These are phyloP conservation scores for Aphelinus atriplicis DNA, from an alignment of 1,140 invertebrate species.

Conservation along the genomic window DNA sequence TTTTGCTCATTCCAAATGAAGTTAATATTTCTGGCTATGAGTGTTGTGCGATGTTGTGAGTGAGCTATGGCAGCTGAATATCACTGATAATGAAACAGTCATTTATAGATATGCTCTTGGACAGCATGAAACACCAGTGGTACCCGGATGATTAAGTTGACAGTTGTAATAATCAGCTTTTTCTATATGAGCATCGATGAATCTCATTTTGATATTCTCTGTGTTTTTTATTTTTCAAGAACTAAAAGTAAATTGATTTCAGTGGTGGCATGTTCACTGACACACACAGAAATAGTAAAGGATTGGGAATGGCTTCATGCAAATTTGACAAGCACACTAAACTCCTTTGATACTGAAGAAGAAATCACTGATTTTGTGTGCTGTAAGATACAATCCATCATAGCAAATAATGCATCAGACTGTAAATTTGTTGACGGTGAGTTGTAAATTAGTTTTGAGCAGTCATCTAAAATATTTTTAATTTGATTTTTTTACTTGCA, in stretches of 20 bases:
- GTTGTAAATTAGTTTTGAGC: slow-evolving; percentile 15
- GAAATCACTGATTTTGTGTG: slow-evolving; percentile 95
- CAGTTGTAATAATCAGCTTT: background rate
- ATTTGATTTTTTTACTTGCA: slow-evolving; percentile 60
- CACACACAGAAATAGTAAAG: slow-evolving; percentile 85
- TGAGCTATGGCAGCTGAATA: background rate
- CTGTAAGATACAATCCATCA: slow-evolving; percentile 94
- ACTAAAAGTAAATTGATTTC: slow-evolving; percentile 49
- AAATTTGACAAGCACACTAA: slow-evolving; percentile 86
- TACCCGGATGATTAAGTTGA: background rate
- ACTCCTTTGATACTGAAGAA: slow-evolving; percentile 92
- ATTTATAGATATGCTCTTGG: slow-evolving; percentile 21
- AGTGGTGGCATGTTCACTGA: slow-evolving; percentile 89
- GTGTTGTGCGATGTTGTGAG: background rate
- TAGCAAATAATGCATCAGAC: slow-evolving; percentile 72
- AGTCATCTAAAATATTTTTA: slow-evolving; percentile 41
- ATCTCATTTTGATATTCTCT: no score
- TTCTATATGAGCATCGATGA: no score
- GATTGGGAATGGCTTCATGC: slow-evolving; percentile 95
- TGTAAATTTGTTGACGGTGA: slow-evolving; percentile 68
- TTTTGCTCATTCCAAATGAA: no score
- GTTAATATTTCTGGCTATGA: no score
- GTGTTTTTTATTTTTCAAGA: background rate
- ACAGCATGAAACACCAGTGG: slow-evolving; percentile 3
- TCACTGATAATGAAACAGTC: slow-evolving; percentile 15